Evolutionary conservation across 2,888 invertebrate genomes (phyloP), one percentile per base, ranked within the genome.

Genomic region (Himalopsyche kuldschensis): DNA sequence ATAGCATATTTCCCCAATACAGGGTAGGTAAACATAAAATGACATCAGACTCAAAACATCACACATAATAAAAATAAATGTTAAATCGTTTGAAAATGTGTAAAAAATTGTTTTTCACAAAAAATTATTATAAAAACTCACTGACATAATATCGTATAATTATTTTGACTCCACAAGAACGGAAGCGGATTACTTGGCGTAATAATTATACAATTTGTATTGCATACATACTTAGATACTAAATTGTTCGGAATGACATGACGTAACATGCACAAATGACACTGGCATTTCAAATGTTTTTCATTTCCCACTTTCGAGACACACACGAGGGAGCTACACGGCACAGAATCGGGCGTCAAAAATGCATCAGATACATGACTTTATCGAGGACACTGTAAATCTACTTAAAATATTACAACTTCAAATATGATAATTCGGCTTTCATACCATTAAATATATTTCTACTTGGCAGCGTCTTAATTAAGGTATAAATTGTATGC

Each of bases 141-240:
- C 35, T 27, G 41, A 80, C 76, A 83, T 77, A 83, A 76, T 27
- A 76, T 76, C 41, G 17, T 80, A 41, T 81, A 82, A 31, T 79
- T 35, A 78, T 78, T 80, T 76, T 83, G 80, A 84, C 84, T 84
- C 84, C 85, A 78, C 85, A 82, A 86, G 84, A 86, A 86, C 83
- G 83, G 85, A 86, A 84, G 85, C 80, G 75, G 76, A 81, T 84
- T 75, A 83, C 81, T 81, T 83, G 83, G 83, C 81, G 80, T 77
- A 31, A 79, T 69, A 47, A 79, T 79, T 82, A 84, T 82, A 80
- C 84, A 84, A 69, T 15, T 69, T 77, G 82, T 79, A 79, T 79
- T 47, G 79, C 55, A 30, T 47, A 78, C 27, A 24, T 81, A 78
- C 41, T 55, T 78, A 75, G 20, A 27, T 35, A 81, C 63, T 78